phyloP scores from a whole-genome alignment of 2,797 vertebrate species.

The Crypturellus tataupa region DNA sequence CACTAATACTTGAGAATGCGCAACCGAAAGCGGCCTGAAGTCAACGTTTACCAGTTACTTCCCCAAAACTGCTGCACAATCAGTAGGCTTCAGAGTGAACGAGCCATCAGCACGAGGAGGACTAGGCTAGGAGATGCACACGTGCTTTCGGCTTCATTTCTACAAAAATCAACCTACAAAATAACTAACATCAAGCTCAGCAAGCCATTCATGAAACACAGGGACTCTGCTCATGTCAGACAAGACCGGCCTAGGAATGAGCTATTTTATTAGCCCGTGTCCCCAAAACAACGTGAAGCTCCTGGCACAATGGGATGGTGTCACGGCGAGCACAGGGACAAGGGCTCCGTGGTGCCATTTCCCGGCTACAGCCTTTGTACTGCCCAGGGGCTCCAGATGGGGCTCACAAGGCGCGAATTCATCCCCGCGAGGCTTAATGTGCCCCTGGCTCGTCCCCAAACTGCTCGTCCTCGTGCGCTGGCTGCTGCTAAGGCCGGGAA shows the following conservation, averaged over 20 bases:
- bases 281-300: background rate
- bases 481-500: background rate
- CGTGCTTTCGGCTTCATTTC: background rate
- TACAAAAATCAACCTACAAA: background rate
- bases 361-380: background rate
- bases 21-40: background rate
- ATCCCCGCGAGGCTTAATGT: background rate
- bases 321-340: background rate
- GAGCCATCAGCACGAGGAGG: background rate
- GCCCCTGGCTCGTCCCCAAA: too few relatives aligned
- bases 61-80: background rate
- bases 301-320: background rate
- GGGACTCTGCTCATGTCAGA: background rate
- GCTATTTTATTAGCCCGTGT: background rate
- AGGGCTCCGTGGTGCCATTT: background rate
- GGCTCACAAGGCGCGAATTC: background rate
- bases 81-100: background rate
- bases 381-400: background rate
- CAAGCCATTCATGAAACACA: background rate
- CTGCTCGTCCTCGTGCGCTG: background rate
- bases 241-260: background rate
- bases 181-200: background rate
- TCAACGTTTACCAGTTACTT: background rate
- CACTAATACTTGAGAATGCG: rapidly evolving
- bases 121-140: background rate